Evolutionary conservation across 2,888 invertebrate species (phyloP).

Genomic region (Drosophila colorata): DNA sequence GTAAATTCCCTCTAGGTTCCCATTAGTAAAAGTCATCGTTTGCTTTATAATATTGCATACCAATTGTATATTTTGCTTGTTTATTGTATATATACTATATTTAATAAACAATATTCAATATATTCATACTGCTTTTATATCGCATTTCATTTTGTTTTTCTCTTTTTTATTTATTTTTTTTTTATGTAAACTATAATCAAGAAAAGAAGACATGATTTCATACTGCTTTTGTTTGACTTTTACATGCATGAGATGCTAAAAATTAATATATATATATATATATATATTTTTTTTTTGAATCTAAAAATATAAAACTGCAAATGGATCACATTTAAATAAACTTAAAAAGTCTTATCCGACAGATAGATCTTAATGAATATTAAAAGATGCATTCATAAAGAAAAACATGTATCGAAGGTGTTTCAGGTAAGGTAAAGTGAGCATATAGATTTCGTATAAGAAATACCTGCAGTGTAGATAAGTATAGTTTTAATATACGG

Average conservation of each 20-base stretch:
- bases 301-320: background rate
- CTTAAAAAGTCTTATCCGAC: background rate
- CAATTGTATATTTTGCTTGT: conserved; percentile 53
- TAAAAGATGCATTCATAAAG: too few relatives aligned
- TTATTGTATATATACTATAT: conserved; percentile 50
- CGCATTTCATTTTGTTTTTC: background rate
- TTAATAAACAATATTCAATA: conserved; percentile 37
- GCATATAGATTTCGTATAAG: background rate
- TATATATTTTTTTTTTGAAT: too few relatives aligned
- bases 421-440: background rate
- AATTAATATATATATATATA: too few relatives aligned
- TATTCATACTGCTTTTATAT: conserved; percentile 8
- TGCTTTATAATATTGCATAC: conserved; percentile 16
- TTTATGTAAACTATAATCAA: background rate
- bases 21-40: conserved; percentile 17
- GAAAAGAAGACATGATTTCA: background rate
- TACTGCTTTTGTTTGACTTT: background rate
- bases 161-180: background rate
- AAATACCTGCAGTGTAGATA: background rate
- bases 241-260: too few relatives aligned
- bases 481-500: background rate
- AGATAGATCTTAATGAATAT: too few relatives aligned
- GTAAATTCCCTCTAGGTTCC: background rate
- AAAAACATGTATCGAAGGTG: too few relatives aligned
- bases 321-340: background rate